Evolutionary conservation across 2,888 invertebrate genomes (phyloP), one percentile per base, ranked within the genome.

Genomic region (Philhelius pedissequus): DNA sequence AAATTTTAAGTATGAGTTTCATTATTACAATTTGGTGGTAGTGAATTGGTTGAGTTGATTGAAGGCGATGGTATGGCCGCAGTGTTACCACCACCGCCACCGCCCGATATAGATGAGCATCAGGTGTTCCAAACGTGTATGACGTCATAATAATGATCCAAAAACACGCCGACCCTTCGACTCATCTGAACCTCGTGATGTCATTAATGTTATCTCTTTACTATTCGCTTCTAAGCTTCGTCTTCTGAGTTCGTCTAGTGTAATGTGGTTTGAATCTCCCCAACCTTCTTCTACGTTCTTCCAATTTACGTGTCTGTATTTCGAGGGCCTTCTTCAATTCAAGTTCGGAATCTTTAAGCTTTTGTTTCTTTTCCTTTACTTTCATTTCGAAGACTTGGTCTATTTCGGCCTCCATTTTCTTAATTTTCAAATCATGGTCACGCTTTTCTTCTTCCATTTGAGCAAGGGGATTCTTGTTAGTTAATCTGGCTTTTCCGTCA

Each of bases 321-420:
- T 98, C 98, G 87, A 97, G 93, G 66, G 95, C 92, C 88, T 88
- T 94, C 90, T 97, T 96, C 89, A 98, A 92, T 94, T 99, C 98
- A 86, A 95, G 93, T 91, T 99, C 99, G 0, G 98, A 97, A 91
- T 99, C 98, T 92, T 97, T 97, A 88, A 99, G 94, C 92, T 98
- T 98, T 89, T 97, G 97, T 90, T 96, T 97, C 93, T 99, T 98
- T 92, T 99, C 99, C 89, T 96, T 95, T 64, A 97, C 99, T 93
- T 99, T 99, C 96, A 97, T 97, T 91, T 99, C 98, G 92, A 99
- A 99, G 87, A 99, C 99, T 93, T 98, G 98, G 91, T 99, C 99
- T 98, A 99, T 98, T 92, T 99, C 99, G 48, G 96, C 95, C 92
- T 99, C 99, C 97, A 98, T 98, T 92, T 98, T 98, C 93, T 98